These are phyloP conservation scores for Caenorhabditis afra DNA, from an alignment of 2,888 invertebrate species.

Conservation along the genomic window DNA sequence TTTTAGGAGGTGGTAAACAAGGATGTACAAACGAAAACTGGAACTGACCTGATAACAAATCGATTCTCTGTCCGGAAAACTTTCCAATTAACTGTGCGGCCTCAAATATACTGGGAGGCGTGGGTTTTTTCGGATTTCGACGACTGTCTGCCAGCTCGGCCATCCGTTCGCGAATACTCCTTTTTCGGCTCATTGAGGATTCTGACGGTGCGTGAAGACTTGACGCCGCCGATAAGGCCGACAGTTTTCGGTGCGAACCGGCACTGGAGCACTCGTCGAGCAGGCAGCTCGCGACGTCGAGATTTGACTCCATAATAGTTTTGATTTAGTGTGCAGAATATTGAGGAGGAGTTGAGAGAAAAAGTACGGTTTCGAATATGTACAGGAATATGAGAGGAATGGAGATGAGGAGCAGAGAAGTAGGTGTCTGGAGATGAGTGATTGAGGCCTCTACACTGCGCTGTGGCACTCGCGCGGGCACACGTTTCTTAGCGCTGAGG, in stretches of 20 bases:
- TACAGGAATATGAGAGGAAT: background rate
- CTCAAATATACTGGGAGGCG: conserved; percentile 71
- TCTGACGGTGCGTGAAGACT: conserved; percentile 64
- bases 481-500: conserved; percentile 57
- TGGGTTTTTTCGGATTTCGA: conserved; percentile 64
- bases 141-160: conserved; percentile 62
- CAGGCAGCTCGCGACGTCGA: conserved; percentile 59
- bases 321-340: conserved; percentile 10
- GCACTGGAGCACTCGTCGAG: conserved; percentile 60
- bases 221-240: conserved; percentile 58
- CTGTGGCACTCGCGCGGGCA: conserved; percentile 43
- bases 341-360: background rate
- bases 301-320: conserved; percentile 59
- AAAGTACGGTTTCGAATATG: background rate
- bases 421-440: conserved; percentile 55
- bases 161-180: conserved; percentile 68
- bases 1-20: no score
- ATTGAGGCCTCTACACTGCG: conserved; percentile 51
- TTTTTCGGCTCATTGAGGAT: conserved; percentile 66
- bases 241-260: conserved; percentile 53
- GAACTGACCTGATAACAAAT: conserved; percentile 74
- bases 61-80: conserved; percentile 70
- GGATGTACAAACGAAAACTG: no score
- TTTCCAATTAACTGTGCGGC: conserved; percentile 71
- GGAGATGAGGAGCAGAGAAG: conserved; percentile 28